phyloP scores from a whole-genome alignment of 1,140 invertebrate genomes.

The Sinonovacula constricta region DNA sequence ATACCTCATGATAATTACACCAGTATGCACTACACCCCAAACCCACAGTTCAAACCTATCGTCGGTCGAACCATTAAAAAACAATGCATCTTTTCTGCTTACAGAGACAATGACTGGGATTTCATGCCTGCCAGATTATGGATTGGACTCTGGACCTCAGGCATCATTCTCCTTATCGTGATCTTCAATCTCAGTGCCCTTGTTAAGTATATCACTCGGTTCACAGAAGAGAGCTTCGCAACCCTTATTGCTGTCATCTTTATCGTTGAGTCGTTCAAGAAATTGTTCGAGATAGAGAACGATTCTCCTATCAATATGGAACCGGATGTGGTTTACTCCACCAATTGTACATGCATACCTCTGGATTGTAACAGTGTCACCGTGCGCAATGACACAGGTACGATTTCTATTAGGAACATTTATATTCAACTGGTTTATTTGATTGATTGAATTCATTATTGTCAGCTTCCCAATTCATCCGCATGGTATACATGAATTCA shows the following conservation, averaged over 20 bases:
- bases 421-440: too few relatives aligned
- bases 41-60: too few relatives aligned
- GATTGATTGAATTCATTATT: too few relatives aligned
- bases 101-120: conserved; percentile 87
- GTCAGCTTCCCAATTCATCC: too few relatives aligned
- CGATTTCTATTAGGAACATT: too few relatives aligned
- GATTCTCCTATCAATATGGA: conserved; percentile 59
- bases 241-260: conserved; percentile 99
- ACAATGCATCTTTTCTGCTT: conserved; percentile 22
- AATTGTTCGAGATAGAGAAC: conserved; percentile 70
- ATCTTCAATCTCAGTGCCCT: conserved; percentile 97
- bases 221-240: conserved; percentile 99
- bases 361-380: conserved; percentile 29
- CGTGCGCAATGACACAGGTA: not conserved
- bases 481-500: too few relatives aligned
- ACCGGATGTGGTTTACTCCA: conserved; percentile 46
- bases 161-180: conserved; percentile 94
- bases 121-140: conserved; percentile 96
- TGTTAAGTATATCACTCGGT: conserved; percentile 99
- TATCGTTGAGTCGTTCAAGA: conserved; percentile 94
- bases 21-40: too few relatives aligned
- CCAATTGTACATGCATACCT: conserved; percentile 52
- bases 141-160: conserved; percentile 95
- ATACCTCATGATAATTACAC: too few relatives aligned
- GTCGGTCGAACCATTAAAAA: too few relatives aligned